Evolutionary conservation across 2,797 vertebrate genomes (phyloP), one percentile per base, ranked within the genome.

Genomic region (Enteromius thamalakanensis): DNA sequence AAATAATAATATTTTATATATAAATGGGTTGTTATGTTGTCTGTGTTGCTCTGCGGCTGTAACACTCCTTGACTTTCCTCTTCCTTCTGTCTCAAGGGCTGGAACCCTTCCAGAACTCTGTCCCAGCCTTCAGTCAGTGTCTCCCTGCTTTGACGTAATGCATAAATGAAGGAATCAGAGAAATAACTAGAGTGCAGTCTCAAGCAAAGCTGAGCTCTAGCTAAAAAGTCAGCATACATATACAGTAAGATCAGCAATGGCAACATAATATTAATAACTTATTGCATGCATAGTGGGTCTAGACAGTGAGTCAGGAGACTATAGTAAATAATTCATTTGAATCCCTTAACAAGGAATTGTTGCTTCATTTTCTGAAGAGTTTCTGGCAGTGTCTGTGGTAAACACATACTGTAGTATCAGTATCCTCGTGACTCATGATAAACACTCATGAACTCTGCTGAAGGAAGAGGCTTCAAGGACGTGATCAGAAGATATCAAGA

Each of bases 31-130:
- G 62, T 51, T 29, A 64, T 26, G n/a, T 32, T 65, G 14, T 55
- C 17, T 70, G 79, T 40, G 37, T 60, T 53, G 21, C 40, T 69
- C 12, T 83, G 74, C 12, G 11, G 32, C 7, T 79, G 72, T 47
- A 58, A 14, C 49, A 87, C 87, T 90, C 76, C 53, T 69, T 80
- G 65, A 12, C 53, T 72, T 75, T 82, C 58, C 23, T 60, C 29
- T 79, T 29, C 7, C 40, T 80, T 9, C 40, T 77, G 37, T 86
- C 79, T 88, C 70, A 86, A 75, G 80, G 85, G 71, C 86, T 89
- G 88, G 88, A 85, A 47, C 37, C 65, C 62, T 37, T 80, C 88
- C 86, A 86, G 75, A 78, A 19, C 68, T 51, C 42, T 72, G 67
- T 79, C 29, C 51, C 80, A 75, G 60, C 8, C 45, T 67, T 82